phyloP scores from a whole-genome alignment of 2,888 invertebrate genomes.

The Craniophora ligustri region DNA sequence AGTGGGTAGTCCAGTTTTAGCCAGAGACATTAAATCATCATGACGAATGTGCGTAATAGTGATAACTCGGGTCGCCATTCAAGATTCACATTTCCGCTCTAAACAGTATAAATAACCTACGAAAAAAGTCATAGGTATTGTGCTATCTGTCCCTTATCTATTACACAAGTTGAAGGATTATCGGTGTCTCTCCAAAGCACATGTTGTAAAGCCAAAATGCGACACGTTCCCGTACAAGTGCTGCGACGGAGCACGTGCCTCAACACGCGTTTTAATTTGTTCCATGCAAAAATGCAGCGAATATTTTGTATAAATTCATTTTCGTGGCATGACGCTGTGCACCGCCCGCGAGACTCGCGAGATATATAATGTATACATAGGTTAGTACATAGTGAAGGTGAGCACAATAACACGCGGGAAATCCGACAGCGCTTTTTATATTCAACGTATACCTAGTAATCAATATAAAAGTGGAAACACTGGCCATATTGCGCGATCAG shows the following conservation, averaged over 20 bases:
- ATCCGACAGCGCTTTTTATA: slow-evolving; percentile 25
- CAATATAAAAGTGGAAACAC: too few species aligned
- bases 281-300: slow-evolving; percentile 34
- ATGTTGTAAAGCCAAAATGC: neutral
- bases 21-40: slow-evolving; percentile 5
- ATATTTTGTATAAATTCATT: slow-evolving; percentile 16
- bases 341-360: slow-evolving; percentile 4
- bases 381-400: slow-evolving; percentile 37
- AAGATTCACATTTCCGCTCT: slow-evolving; percentile 26
- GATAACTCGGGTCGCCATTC: slow-evolving; percentile 15
- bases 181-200: slow-evolving; percentile 3
- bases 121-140: neutral
- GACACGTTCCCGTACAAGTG: slow-evolving; percentile 27
- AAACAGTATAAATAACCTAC: neutral
- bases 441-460: neutral
- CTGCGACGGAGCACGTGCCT: slow-evolving; percentile 24
- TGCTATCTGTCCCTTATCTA: slow-evolving; percentile 18
- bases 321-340: slow-evolving; percentile 12
- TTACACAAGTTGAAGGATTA: slow-evolving; percentile 34
- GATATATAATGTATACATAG: slow-evolving; percentile 18
- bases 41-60: slow-evolving; percentile 9
- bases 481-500: slow-evolving; percentile 34
- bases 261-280: slow-evolving; percentile 11
- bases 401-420: slow-evolving; percentile 45
- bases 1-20: neutral